Conservation (phyloP, 2,888 invertebrate species). For the Sylvicola cinctus region DNA sequence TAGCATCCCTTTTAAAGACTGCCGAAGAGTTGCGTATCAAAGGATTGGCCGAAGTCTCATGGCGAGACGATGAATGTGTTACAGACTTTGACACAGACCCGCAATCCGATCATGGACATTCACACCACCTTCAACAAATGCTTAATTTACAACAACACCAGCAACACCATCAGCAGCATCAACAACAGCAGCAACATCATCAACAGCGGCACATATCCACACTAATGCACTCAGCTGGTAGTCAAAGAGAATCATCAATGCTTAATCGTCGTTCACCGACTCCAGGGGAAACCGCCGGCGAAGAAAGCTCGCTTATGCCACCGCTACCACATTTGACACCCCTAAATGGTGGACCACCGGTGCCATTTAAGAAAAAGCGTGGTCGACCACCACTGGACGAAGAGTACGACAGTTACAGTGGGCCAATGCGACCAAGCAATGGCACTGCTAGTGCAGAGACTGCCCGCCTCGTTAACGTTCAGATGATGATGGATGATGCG, state of each 20-base stretch:
- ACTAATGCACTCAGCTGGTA: neutral
- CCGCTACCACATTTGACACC: slow-evolving; percentile 20
- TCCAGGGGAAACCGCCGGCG: neutral
- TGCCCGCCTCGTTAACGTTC: neutral
- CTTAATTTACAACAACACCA: neutral
- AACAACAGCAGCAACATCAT: neutral
- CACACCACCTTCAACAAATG: neutral
- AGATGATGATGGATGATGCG: neutral
- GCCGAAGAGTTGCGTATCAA: slow-evolving; percentile 84
- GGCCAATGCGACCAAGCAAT: neutral
- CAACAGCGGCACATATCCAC: no score
- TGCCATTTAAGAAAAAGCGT: slow-evolving; percentile 33
- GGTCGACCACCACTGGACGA: slow-evolving; percentile 46
- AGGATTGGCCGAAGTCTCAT: slow-evolving; percentile 75
- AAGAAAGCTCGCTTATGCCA: slow-evolving; percentile 13
- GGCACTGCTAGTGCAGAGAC: neutral
- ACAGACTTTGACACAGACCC: no score
- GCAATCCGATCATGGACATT: neutral
- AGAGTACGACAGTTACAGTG: slow-evolving; percentile 16
- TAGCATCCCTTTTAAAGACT: slow-evolving; percentile 72
- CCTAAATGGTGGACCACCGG: slow-evolving; percentile 7
- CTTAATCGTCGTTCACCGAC: neutral
- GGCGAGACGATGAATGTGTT: slow-evolving; percentile 40
- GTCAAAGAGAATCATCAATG: neutral
- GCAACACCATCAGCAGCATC: neutral